Evolutionary conservation across 2,113 vertebrate genomes (phyloP), one percentile per base, ranked within the genome.

Genomic region (Saimiri boliviensis): DNA sequence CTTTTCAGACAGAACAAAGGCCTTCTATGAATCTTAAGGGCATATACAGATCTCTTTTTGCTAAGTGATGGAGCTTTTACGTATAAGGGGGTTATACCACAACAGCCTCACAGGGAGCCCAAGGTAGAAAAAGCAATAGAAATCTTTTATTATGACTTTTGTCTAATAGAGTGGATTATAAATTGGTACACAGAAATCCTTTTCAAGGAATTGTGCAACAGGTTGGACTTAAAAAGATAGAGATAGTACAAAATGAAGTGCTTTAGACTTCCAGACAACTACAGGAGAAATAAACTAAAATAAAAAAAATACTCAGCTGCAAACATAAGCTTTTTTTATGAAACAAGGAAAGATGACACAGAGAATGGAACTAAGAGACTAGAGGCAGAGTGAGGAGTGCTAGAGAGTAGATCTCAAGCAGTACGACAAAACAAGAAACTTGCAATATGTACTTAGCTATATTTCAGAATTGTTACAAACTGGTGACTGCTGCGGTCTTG

Each of bases 121-220:
- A 79, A 92, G 32, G 3, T 17, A 63, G 66, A 88, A 25, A 71
- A 86, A 47, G 2, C 6, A 56, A 52, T 70, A 40, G 32, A 89
- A 92, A 40, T 80, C 10, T 70, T 9, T 35, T 66, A 12, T 54
- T 88, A 81, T 77, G 56, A 6, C 19, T 92, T 52, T 86, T 89
- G 8, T 71, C 16, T 56, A 90, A 71, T 47, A 52, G 56, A 89
- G 25, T 93, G 25, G 20, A 54, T 92, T 93, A 47, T 90, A 70
- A 82, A 74, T 88, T 89, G 35, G 17, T 74, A 76, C 21, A 60
- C 3, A 90, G 42, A 86, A 92, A 63, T 17, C 23, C 6, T 85
- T 93, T 91, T 87, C 42, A 94, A 74, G 42, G 35, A 92, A 30
- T 83, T 91, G n/a, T 77, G 14, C 54, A 70, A 88, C 5, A 86